phyloP scores from a whole-genome alignment of 1,140 invertebrate species.

The Helicorthomorpha holstii region DNA sequence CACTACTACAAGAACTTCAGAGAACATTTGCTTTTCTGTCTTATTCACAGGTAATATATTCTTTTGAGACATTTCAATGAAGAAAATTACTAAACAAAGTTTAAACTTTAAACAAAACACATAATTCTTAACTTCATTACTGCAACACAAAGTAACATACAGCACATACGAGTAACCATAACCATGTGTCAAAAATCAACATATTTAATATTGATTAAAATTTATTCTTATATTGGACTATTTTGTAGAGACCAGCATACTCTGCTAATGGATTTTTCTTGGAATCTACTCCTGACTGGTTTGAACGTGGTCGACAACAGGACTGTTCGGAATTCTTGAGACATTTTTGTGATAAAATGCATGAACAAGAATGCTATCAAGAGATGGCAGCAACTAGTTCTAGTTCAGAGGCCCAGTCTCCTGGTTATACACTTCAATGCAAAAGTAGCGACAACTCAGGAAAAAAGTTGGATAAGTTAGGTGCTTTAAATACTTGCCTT shows the following conservation, averaged over 20 bases:
- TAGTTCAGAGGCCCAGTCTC: constrained; percentile 3
- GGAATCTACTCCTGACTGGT: constrained; percentile 50
- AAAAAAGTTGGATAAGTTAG: constrained; percentile 3
- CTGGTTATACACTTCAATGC: neutral
- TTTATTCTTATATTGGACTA: constrained; percentile 1
- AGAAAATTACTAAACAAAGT: neutral
- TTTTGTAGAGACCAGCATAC: constrained; percentile 26
- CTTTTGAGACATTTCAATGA: neutral
- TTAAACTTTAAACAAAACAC: neutral
- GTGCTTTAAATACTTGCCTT: too few species aligned
- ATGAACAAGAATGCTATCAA: constrained; percentile 38
- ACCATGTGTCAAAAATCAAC: too few species aligned
- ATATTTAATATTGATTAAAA: neutral
- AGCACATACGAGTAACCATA: neutral
- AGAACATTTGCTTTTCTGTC: constrained; percentile 53
- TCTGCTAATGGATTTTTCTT: constrained; percentile 49
- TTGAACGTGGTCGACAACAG: constrained; percentile 55
- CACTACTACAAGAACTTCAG: constrained; percentile 45
- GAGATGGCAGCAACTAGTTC: constrained; percentile 1
- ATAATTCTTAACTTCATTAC: neutral
- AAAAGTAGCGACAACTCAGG: constrained; percentile 7
- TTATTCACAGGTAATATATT: constrained; percentile 34
- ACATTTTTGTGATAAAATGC: constrained; percentile 47
- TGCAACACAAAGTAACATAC: neutral
- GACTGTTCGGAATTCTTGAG: constrained; percentile 76